phyloP scores from a whole-genome alignment of 2,888 invertebrate genomes.

The Drosophila atripex region DNA sequence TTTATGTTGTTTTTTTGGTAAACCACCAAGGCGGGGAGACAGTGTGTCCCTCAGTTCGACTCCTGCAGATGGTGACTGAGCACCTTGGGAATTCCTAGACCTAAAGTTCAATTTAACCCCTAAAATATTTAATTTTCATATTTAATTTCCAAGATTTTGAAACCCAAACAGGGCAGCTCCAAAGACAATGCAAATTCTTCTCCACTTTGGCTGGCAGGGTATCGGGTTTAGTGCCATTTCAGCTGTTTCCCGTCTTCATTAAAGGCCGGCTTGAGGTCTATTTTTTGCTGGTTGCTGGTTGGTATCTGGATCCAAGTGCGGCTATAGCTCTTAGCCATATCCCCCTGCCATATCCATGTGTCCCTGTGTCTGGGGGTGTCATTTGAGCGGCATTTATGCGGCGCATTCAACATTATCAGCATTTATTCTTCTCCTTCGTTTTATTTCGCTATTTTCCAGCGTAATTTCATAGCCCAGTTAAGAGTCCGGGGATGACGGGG shows the following conservation, averaged over 20 bases:
- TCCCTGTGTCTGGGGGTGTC: conserved; percentile 37
- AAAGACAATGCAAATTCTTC: no score
- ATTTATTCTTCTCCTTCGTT: conserved; percentile 66
- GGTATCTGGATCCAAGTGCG: conserved; percentile 40
- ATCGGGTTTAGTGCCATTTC: conserved; percentile 6
- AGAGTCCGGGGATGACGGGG: no score
- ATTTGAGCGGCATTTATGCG: conserved; percentile 71
- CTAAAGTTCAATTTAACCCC: no score
- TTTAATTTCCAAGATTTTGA: no score
- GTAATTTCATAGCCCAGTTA: conserved; percentile 73
- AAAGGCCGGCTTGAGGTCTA: conserved; percentile 23
- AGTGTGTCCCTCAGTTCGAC: no score
- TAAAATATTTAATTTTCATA: no score
- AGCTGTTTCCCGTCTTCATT: conserved; percentile 19
- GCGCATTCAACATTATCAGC: conserved; percentile 77
- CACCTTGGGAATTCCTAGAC: no score
- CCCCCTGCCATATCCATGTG: background rate
- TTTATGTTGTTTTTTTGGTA: no score
- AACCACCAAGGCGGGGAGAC: no score
- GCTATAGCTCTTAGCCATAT: conserved; percentile 31
- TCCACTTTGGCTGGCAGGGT: no score
- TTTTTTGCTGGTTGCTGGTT: conserved; percentile 12
- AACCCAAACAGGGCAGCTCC: no score
- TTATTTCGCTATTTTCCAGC: conserved; percentile 75
- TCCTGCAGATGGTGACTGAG: no score